Evolutionary conservation across 2,113 vertebrate genomes (phyloP).

Genomic region (Apaloderma vittatum): DNA sequence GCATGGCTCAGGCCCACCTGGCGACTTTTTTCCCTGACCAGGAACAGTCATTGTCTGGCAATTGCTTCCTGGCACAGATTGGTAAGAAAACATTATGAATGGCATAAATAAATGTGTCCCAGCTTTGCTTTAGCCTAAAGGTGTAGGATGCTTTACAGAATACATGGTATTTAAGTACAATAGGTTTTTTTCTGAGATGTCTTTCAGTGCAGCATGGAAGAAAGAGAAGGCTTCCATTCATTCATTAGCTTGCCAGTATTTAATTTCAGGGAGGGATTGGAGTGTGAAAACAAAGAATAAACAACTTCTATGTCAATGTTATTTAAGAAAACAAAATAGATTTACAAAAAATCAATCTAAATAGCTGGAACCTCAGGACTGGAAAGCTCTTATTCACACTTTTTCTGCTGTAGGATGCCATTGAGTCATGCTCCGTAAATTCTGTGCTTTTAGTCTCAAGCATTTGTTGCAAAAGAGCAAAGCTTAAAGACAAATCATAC

Average conservation of each 20-base stretch:
- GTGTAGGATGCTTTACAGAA: background rate
- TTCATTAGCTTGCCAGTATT: background rate
- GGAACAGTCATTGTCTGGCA: too few relatives aligned
- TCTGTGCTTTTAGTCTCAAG: background rate
- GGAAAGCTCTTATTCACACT: background rate
- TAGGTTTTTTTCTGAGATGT: background rate
- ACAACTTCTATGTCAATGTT: background rate
- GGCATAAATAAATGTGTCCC: background rate
- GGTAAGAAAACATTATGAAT: background rate
- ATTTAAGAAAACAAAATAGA: background rate
- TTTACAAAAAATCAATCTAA: background rate
- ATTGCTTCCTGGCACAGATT: background rate
- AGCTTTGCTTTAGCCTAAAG: background rate
- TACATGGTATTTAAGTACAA: background rate
- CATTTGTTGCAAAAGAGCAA: background rate
- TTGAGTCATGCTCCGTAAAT: background rate
- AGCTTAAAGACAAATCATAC: background rate
- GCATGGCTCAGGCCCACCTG: fast-evolving
- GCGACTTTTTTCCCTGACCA: background rate
- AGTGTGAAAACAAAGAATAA: background rate
- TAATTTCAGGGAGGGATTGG: background rate
- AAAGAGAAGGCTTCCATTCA: background rate
- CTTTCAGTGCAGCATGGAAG: background rate
- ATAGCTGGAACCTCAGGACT: background rate
- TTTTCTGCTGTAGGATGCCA: background rate